Conservation (phyloP, 1,140 invertebrate genomes). For the Tetragnatha versicolor region DNA sequence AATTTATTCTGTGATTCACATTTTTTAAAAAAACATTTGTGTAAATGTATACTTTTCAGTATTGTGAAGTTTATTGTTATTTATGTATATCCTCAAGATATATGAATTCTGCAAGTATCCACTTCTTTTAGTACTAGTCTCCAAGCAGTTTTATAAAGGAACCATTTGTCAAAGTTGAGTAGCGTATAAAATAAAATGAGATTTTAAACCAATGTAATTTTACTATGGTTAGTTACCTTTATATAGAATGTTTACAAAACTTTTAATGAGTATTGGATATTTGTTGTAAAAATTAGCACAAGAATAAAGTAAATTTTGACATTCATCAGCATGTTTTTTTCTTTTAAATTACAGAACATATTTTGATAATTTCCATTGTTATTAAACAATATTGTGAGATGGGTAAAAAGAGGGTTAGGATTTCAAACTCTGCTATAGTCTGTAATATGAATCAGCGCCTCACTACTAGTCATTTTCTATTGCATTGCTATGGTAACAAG, state of each 20-base stretch:
- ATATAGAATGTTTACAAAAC: conserved; percentile 45
- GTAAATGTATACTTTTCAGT: no score
- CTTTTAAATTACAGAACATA: no score
- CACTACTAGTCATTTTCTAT: no score
- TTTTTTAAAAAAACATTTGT: no score
- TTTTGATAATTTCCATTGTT: no score
- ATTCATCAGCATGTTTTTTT: background rate
- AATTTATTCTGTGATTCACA: background rate
- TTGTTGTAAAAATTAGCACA: conserved; percentile 40
- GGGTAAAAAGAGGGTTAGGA: no score
- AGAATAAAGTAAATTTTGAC: conserved; percentile 27
- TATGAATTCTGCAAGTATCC: background rate
- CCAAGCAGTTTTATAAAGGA: conserved; percentile 21
- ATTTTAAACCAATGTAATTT: conserved; percentile 40
- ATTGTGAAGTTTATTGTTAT: no score
- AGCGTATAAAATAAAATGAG: background rate
- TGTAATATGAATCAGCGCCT: no score
- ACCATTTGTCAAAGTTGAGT: conserved; percentile 33
- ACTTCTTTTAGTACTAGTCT: conserved; percentile 19
- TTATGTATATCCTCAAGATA: background rate
- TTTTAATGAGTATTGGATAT: conserved; percentile 38
- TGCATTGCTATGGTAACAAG: no score
- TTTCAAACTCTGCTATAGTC: no score
- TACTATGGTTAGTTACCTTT: conserved; percentile 33
- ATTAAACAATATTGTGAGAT: no score